Percentiles rank a stretch among this genome's conserved stretches.
These are phyloP conservation scores for Halesus radiatus DNA, from an alignment of 1,140 invertebrate genomes.

Conservation along the genomic window DNA sequence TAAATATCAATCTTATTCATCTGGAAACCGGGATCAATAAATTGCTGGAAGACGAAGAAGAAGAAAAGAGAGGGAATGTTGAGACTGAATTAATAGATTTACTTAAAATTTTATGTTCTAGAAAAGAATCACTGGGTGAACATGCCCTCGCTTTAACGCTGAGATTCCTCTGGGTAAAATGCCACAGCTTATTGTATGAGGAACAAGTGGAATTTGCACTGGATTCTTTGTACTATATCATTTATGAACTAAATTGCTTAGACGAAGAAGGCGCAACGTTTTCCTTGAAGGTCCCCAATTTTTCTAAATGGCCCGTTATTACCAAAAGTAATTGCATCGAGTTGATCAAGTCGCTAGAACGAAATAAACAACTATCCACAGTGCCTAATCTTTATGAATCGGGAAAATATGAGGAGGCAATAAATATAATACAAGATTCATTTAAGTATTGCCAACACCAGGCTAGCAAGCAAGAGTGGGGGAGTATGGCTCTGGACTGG, in stretches of 20 bases:
- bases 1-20: slow-evolving; percentile 74
- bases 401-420: slow-evolving; percentile 76
- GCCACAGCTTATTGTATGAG: slow-evolving; percentile 64
- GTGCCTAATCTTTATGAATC: slow-evolving; percentile 74
- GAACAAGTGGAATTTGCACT: slow-evolving; percentile 64
- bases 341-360: slow-evolving; percentile 65
- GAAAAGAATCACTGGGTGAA: slow-evolving; percentile 65
- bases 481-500: slow-evolving; percentile 69
- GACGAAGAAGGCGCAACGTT: slow-evolving; percentile 62
- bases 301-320: slow-evolving; percentile 64
- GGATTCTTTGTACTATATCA: slow-evolving; percentile 65
- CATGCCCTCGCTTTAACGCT: slow-evolving; percentile 63
- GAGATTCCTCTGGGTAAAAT: slow-evolving; percentile 65
- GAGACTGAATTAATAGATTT: slow-evolving; percentile 64
- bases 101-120: slow-evolving; percentile 60
- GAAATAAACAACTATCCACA: slow-evolving; percentile 67
- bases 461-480: slow-evolving; percentile 63
- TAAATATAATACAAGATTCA: slow-evolving; percentile 76
- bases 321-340: slow-evolving; percentile 62
- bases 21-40: slow-evolving; percentile 75
- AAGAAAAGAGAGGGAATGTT: slow-evolving; percentile 61
- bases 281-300: slow-evolving; percentile 62
- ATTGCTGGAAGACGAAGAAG: slow-evolving; percentile 65
- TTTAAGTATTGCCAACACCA: slow-evolving; percentile 71
- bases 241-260: slow-evolving; percentile 66